Evolutionary conservation across 37 sponge, comb jelly and placozoan genomes (phyloP), one percentile per base, ranked within the genome.

Genomic region (Haliclona indistincta): DNA sequence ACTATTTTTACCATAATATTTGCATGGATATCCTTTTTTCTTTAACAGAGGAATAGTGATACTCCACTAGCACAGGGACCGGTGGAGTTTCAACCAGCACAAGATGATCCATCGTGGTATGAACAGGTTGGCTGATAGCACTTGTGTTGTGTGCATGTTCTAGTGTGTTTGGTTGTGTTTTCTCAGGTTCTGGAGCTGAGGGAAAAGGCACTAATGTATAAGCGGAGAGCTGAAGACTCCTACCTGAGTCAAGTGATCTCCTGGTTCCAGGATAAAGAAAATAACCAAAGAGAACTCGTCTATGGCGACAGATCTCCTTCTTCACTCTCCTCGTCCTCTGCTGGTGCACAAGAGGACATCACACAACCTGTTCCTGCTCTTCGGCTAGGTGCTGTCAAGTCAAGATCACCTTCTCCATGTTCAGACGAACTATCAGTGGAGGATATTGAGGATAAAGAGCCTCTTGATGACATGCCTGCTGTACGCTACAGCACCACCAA

Each of bases 101-200:
- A 42, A 25, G 43, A n/a, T 25, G 29, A 69, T 49, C 3, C 36
- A 69, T 49, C 7, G 7, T 6, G 19, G 45, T 4, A 4, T 43
- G 25, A 4, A 69, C 70, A 35, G 29, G 43, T 25, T 10, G 3
- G 47, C 70, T 43, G n/a, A 42, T 38, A n/a, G 20, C 51, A 2
- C 28, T 55, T 17, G 78, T 60, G 74, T 6, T 29, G 61, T 39
- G 80, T 54, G 33, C 38, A 4, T 52, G 54, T 10, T 5, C 56
- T 25, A 38, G 54, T 71, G 26, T 29, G 49, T 44, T 38, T 29
- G 26, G 13, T n/a, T n/a, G 26, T 61, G 26, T 61, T 13, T 61
- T 66, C 28, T 33, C 17, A 85, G 86, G 32, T 84, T 17, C n/a
- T 68, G 2, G 90, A 89, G 64, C 56, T 84, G 5, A 71, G 84